A percentile compares a stretch with the other conserved stretches of the same genome.
phyloP scores from a whole-genome alignment of 2,113 vertebrate genomes.

The Chelonoidis abingdonii region DNA sequence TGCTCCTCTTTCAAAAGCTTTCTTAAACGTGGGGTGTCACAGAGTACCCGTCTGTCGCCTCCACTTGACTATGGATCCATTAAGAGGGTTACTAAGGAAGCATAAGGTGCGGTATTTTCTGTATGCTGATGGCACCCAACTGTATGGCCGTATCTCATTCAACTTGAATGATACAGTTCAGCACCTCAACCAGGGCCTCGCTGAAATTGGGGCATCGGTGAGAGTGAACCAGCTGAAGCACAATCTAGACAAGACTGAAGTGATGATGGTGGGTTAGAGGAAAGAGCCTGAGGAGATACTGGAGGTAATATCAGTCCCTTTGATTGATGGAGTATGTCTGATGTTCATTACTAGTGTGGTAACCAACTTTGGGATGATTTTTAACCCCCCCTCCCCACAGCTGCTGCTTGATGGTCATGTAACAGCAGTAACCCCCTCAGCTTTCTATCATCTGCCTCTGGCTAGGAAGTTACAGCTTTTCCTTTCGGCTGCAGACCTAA shows the following conservation, averaged over 20 bases:
- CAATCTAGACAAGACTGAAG: background rate
- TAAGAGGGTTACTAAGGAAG: background rate
- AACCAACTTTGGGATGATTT: background rate
- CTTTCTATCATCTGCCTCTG: background rate
- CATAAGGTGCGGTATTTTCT: background rate
- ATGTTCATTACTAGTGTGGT: background rate
- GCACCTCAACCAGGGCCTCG: background rate
- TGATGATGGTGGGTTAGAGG: background rate
- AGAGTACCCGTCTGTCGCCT: background rate
- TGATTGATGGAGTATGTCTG: background rate
- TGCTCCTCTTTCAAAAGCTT: background rate
- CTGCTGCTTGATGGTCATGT: background rate
- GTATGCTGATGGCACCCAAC: background rate
- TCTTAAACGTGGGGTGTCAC: background rate
- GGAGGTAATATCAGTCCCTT: background rate
- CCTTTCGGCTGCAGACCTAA: background rate
- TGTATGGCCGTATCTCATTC: background rate
- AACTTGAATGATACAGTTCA: background rate
- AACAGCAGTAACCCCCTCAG: background rate
- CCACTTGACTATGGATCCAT: background rate
- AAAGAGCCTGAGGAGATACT: background rate
- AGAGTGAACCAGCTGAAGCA: background rate
- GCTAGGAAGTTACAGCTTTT: background rate
- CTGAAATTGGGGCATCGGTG: background rate
- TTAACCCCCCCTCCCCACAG: background rate